These are phyloP conservation scores for Helicoverpa armigera DNA, from an alignment of 1,140 invertebrate genomes.

Conservation along the genomic window DNA sequence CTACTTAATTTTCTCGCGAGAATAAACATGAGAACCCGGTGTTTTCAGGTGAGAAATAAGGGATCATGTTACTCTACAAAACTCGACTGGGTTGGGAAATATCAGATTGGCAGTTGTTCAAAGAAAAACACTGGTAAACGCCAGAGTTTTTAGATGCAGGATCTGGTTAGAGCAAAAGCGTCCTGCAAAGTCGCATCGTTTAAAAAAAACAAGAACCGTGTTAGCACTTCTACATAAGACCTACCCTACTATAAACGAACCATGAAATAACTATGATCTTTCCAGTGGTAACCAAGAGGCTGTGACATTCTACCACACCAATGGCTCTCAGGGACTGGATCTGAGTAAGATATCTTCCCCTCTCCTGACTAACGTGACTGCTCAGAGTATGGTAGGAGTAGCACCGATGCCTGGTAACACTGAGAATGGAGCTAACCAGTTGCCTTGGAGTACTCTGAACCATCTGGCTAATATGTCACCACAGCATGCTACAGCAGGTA, in stretches of 20 bases:
- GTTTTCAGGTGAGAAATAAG: no score
- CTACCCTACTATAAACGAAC: no score
- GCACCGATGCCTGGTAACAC: slow-evolving; percentile 36
- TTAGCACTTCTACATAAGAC: no score
- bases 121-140: no score
- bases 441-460: slow-evolving; percentile 31
- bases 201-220: no score
- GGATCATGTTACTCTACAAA: no score
- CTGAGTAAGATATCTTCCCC: slow-evolving; percentile 65
- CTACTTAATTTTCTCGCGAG: not conserved
- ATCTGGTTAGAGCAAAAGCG: no score
- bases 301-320: slow-evolving; percentile 69
- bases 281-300: slow-evolving; percentile 72
- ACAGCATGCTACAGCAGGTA: not conserved
- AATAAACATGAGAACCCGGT: not conserved
- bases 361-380: slow-evolving; percentile 74
- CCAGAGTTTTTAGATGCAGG: no score
- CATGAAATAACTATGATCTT: not conserved
- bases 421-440: not conserved
- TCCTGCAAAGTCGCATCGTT: no score
- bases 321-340: slow-evolving; percentile 67
- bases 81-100: no score
- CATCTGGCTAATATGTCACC: slow-evolving; percentile 19
- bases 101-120: no score
- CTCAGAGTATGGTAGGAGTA: slow-evolving; percentile 69